phyloP scores from a whole-genome alignment of 2,888 invertebrate species.

The Drosophila barbarae region DNA sequence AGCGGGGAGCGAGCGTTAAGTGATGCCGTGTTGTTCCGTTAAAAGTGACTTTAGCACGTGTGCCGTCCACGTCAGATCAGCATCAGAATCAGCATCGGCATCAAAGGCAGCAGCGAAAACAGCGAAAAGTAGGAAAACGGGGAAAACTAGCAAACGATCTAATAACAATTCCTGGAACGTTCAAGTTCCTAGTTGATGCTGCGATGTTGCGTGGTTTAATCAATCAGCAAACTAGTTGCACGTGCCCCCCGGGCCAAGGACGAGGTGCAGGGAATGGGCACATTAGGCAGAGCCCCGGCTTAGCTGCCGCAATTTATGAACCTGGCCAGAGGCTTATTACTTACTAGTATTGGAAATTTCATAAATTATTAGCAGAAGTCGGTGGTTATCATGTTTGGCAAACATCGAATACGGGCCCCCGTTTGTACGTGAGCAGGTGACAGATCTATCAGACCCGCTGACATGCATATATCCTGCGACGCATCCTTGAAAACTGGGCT shows the following conservation, averaged over 20 bases:
- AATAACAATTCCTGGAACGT: conserved; percentile 73
- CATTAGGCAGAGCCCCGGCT: conserved; percentile 27
- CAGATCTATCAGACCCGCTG: conserved; percentile 59
- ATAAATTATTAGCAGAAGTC: conserved; percentile 53
- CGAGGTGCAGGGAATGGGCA: conserved; percentile 15
- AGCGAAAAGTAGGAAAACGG: conserved; percentile 25
- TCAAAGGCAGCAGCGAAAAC: conserved; percentile 23
- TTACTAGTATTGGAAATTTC: conserved; percentile 47
- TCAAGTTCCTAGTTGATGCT: conserved; percentile 32
- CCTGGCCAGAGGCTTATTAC: conserved; percentile 50
- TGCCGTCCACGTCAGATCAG: conserved; percentile 52
- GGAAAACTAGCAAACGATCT: conserved; percentile 61
- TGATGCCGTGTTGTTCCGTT: conserved; percentile 68
- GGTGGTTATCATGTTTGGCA: conserved; percentile 48
- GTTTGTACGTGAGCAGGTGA: conserved; percentile 68
- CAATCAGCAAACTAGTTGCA: conserved; percentile 67
- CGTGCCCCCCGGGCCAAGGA: conserved; percentile 40
- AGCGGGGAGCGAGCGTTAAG: conserved; percentile 56
- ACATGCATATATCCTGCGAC: conserved; percentile 42
- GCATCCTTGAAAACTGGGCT: conserved; percentile 26
- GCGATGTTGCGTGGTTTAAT: conserved; percentile 63
- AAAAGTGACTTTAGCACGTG: conserved; percentile 73
- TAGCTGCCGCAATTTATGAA: conserved; percentile 58
- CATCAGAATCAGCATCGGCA: conserved; percentile 23
- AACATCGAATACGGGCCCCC: conserved; percentile 19